Percentiles rank a stretch among this genome's conserved stretches.
Evolutionary conservation across 2,113 vertebrate species (phyloP).

Genomic region (Indicator indicator): DNA sequence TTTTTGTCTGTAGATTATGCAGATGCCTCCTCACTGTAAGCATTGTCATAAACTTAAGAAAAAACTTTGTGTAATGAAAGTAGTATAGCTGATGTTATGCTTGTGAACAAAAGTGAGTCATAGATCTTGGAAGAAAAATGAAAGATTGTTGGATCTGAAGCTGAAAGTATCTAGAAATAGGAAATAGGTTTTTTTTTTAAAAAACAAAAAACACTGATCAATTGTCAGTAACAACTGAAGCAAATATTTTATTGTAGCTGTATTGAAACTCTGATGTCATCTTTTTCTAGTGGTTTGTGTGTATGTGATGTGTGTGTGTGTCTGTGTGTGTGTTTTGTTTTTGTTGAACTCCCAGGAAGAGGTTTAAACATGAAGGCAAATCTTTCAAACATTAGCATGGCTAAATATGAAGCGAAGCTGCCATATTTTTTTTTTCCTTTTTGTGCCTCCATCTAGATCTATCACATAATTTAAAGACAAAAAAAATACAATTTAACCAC

Average conservation of each 20-base stretch:
- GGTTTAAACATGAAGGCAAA: slow-evolving; percentile 86
- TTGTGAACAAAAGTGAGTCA: neutral
- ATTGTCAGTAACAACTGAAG: slow-evolving; percentile 20
- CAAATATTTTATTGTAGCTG: slow-evolving; percentile 39
- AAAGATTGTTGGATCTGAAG: slow-evolving; percentile 65
- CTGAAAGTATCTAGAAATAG: neutral
- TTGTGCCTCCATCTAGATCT: slow-evolving; percentile 76
- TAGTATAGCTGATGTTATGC: neutral
- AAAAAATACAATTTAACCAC: slow-evolving; percentile 68
- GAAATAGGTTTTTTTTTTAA: neutral
- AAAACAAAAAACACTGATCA: neutral
- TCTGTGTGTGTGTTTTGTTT: slow-evolving; percentile 70
- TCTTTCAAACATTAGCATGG: slow-evolving; percentile 73
- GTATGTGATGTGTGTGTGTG: neutral
- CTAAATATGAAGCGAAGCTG: slow-evolving; percentile 74
- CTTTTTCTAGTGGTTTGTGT: slow-evolving; percentile 5
- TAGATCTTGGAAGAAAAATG: neutral
- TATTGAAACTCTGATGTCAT: slow-evolving; percentile 47
- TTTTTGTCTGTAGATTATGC: neutral
- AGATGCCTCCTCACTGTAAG: neutral
- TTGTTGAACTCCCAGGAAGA: slow-evolving; percentile 77
- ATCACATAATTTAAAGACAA: slow-evolving; percentile 74
- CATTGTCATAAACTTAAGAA: neutral
- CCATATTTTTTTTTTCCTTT: slow-evolving; percentile 61
- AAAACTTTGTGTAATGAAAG: neutral